Evolutionary conservation across 2,888 invertebrate genomes (phyloP).

Genomic region (Acanthococcus lagerstroemiae): DNA sequence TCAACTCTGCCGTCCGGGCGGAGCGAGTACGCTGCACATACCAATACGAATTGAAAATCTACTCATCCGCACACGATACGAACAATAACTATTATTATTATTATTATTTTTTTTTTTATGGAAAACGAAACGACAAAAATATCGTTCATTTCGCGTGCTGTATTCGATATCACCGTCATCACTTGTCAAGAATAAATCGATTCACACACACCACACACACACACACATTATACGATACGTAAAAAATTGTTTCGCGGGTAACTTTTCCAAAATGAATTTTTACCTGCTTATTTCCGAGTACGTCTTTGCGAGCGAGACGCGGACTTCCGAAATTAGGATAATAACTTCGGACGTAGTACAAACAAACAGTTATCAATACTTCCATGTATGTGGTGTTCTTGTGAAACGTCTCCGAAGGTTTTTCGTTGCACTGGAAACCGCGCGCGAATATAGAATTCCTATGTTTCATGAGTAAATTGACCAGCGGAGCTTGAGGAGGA

Average conservation of each 20-base stretch:
- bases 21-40: too few species aligned
- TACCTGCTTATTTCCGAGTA: conserved; percentile 58
- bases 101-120: too few species aligned
- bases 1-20: too few species aligned
- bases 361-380: conserved; percentile 59
- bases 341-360: conserved; percentile 71
- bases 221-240: too few species aligned
- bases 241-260: too few species aligned
- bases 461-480: conserved; percentile 60
- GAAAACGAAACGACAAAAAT: too few species aligned
- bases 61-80: too few species aligned
- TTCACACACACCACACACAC: too few species aligned
- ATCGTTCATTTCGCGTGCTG: too few species aligned
- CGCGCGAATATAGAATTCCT: conserved; percentile 66
- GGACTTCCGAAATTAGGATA: conserved; percentile 61
- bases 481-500: conserved; percentile 42
- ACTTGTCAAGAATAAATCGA: too few species aligned
- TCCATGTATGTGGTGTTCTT: conserved; percentile 69
- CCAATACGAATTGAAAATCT: background rate
- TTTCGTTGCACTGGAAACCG: conserved; percentile 53
- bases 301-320: conserved; percentile 56
- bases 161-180: too few species aligned
- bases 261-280: conserved; percentile 6
- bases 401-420: conserved; percentile 34
- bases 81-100: too few species aligned